Evolutionary conservation across 2,797 vertebrate genomes (phyloP).

Genomic region (Etheostoma perlongum): DNA sequence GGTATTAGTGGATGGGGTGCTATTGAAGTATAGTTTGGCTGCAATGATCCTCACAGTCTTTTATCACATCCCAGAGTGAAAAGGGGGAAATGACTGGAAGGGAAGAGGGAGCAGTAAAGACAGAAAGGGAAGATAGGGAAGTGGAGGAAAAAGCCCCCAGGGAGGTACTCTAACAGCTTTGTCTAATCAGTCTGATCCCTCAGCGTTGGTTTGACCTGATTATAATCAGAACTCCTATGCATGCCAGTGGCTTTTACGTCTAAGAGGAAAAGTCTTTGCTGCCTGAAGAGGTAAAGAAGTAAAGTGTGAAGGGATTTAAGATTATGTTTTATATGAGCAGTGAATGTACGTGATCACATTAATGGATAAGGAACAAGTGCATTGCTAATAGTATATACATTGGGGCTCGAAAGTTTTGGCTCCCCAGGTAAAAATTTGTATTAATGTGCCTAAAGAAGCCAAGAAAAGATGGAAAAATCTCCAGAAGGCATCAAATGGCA

Average conservation of each 20-base stretch:
- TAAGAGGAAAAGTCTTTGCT: slow-evolving; percentile 30
- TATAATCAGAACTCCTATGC: slow-evolving; percentile 65
- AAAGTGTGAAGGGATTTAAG: slow-evolving; percentile 23
- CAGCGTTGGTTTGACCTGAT: slow-evolving; percentile 73
- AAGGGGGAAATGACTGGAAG: slow-evolving; percentile 40
- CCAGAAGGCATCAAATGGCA: too few species aligned
- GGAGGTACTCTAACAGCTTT: slow-evolving; percentile 68
- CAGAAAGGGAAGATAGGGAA: slow-evolving; percentile 45
- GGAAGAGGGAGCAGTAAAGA: slow-evolving; percentile 31
- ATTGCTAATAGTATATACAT: background rate
- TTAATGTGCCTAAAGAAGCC: too few species aligned
- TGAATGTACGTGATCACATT: slow-evolving; percentile 28
- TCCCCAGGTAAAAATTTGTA: too few species aligned
- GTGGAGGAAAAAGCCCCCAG: slow-evolving; percentile 49
- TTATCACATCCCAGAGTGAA: slow-evolving; percentile 43
- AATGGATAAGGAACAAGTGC: slow-evolving; percentile 5
- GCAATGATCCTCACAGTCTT: slow-evolving; percentile 42
- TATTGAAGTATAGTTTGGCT: slow-evolving; percentile 29
- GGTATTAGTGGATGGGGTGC: slow-evolving; percentile 24
- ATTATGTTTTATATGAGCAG: slow-evolving; percentile 37
- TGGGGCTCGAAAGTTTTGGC: too few species aligned
- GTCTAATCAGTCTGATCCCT: slow-evolving; percentile 74
- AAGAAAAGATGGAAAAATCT: too few species aligned
- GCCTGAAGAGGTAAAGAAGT: slow-evolving; percentile 22
- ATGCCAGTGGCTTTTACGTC: slow-evolving; percentile 40